These are phyloP conservation scores for Limonius californicus DNA, from an alignment of 1,140 invertebrate genomes.

Conservation along the genomic window DNA sequence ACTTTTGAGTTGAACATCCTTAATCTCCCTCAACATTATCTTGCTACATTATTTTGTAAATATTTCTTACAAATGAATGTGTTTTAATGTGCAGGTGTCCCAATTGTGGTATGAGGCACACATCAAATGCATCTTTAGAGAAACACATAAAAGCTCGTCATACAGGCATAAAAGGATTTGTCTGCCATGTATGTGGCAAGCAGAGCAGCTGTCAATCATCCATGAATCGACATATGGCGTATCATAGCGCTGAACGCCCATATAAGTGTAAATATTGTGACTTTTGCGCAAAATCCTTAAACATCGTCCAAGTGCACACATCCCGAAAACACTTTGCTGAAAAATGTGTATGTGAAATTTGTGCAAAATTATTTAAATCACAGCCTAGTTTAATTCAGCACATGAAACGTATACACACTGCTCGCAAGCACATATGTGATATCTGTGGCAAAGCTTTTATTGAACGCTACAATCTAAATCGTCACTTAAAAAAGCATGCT, in stretches of 20 bases:
- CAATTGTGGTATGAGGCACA: constrained; percentile 18
- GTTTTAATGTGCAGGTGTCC: constrained; percentile 14
- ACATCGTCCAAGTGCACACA: constrained; percentile 23
- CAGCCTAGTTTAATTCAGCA: constrained; percentile 24
- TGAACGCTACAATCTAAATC: constrained; percentile 33
- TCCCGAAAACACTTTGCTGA: constrained; percentile 22
- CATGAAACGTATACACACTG: constrained; percentile 22
- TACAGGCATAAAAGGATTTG: constrained; percentile 19
- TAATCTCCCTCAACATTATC: no score
- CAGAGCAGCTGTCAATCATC: constrained; percentile 27
- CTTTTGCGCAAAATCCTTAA: constrained; percentile 23
- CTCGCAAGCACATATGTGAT: constrained; percentile 31
- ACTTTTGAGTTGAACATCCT: no score
- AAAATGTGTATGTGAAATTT: constrained; percentile 23
- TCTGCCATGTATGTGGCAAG: constrained; percentile 27
- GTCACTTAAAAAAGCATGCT: constrained; percentile 31
- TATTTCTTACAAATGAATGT: no score
- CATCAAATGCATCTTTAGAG: constrained; percentile 24
- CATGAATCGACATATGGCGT: constrained; percentile 24
- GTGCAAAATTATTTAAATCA: constrained; percentile 26
- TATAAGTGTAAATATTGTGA: constrained; percentile 24
- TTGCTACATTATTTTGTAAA: no score
- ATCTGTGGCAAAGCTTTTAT: constrained; percentile 36
- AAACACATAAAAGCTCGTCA: constrained; percentile 27
- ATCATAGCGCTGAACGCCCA: constrained; percentile 20